Evolutionary conservation across 2,888 invertebrate genomes (phyloP), one percentile per base, ranked within the genome.

Genomic region (Drosophila paranaensis): DNA sequence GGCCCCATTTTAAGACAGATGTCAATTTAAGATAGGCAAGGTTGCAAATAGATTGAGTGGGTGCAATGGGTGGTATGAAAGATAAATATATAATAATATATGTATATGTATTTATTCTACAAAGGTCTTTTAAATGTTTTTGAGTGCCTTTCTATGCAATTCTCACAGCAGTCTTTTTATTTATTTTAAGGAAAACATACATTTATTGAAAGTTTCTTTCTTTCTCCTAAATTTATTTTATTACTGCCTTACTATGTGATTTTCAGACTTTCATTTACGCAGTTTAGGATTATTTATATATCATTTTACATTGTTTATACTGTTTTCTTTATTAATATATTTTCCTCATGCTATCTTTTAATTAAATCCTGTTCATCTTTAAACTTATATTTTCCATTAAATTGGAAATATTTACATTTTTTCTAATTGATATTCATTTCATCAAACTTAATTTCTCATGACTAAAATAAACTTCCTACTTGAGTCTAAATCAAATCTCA

Each of bases 381-480:
- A 9, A 25, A 25, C 27, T 14, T 8, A 14, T 4, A 14, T 27
- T 46, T 46, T 25, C 25, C 13, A 45, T 25, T 25, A 2, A 25
- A 20, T 35, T 50, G 20, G 2, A 33, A 50, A 33, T 48, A 10
- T 3, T 11, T 11, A 2, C 6, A 48, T 6, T 33, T 33, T 11
- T 46, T 30, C 10, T 10, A 30, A 30, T 30, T 48, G 5, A 11
- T n/a, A 30, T 51, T 8, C 35, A 35, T 51, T 37, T 25, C 13
- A 33, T 35, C 20, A 25, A 51, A 14, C 16, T 11, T 0, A 6
- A 33, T 6, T 33, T 16, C 16, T 11, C 11, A 16, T 50, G 16
- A 16, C 16, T 33, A 1, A 50, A 48, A 30, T 30, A 30, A 30
- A 14, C 33, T 63, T 65, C 63, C 65, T 16, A 25, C n/a, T 48